Evolutionary conservation across 1,140 invertebrate genomes (phyloP), one percentile per base, ranked within the genome.

Genomic region (Lutraria rhynchaena): DNA sequence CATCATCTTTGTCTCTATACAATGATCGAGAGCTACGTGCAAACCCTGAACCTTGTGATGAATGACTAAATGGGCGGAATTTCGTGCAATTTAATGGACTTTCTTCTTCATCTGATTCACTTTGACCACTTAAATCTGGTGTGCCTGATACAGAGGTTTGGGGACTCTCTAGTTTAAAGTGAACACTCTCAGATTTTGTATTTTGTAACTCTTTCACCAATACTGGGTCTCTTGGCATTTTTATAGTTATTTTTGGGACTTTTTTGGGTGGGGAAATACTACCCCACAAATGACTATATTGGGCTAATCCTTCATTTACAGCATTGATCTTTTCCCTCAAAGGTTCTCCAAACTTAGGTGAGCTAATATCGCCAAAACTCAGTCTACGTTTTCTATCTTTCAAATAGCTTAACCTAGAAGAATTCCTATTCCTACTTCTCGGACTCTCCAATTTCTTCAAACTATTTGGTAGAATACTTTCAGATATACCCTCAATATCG

Each of bases 241-340:
- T 82, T 15, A 86, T 85, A 22, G 85, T 87, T 22, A 87, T 76
- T 24, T 87, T 87, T 3, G 87, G 87, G 22, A 87, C 81, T 65
- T 87, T 87, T 37, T 84, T 84, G 17, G 70, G 69, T 13, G 85
- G 78, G 19, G 85, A 84, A 22, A 57, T 83, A 58, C 44, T 44
- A 51, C 49, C 55, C 44, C 63, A 69, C 53, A 80, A 31, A 19
- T 67, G 31, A 11, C 63, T 69, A 29, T 70, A 80, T 27, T 51
- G 22, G 22, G 33, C 35, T 37, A 80, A 35, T 19, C 44, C 63
- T 24, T 57, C 53, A 49, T 70, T 57, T 3, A 70, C 19, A 11
- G 76, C 63, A 46, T 80, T 55, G 31, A 80, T 69, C 67, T 57
- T 80, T 22, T 69, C 70, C 13, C 65, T 19, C 0, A 80, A 19